Conservation (phyloP, 2,113 vertebrate genomes). For the Garra rufa region DNA sequence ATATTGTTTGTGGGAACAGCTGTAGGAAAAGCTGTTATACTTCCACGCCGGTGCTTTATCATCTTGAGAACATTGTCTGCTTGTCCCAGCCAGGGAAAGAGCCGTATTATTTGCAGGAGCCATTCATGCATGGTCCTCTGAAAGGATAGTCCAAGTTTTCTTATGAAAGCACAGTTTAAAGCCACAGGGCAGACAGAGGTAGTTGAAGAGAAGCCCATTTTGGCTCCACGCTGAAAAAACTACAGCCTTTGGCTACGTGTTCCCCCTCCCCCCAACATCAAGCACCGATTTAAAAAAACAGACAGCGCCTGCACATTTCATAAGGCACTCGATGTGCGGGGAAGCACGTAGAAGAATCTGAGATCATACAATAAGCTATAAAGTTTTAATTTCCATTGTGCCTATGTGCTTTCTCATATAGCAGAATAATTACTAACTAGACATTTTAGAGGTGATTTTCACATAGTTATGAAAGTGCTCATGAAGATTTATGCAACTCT, state of each 20-base stretch:
- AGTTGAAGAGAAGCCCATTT: conserved; percentile 17
- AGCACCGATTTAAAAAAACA: conserved; percentile 57
- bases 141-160: conserved; percentile 32
- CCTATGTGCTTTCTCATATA: background rate
- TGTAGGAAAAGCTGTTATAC: background rate
- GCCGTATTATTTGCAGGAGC: conserved; percentile 3
- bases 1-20: background rate
- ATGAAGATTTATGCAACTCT: conserved; percentile 43
- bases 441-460: conserved; percentile 38
- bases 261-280: conserved; percentile 17
- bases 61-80: background rate
- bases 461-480: conserved; percentile 40
- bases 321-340: conserved; percentile 31
- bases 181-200: conserved; percentile 11
- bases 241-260: conserved; percentile 40
- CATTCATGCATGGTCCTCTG: conserved; percentile 19
- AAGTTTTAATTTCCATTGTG: conserved; percentile 1
- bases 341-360: conserved; percentile 61
- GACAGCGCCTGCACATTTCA: conserved; percentile 51
- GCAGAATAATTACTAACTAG: conserved; percentile 51
- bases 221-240: conserved; percentile 46
- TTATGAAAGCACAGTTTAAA: conserved; percentile 29
- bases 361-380: background rate
- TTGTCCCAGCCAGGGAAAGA: conserved; percentile 14
- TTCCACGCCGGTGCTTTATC: background rate